Percentiles rank a stretch among this genome's conserved stretches.
phyloP scores from a whole-genome alignment of 2,113 vertebrate genomes.

The Bagarius yarrelli region DNA sequence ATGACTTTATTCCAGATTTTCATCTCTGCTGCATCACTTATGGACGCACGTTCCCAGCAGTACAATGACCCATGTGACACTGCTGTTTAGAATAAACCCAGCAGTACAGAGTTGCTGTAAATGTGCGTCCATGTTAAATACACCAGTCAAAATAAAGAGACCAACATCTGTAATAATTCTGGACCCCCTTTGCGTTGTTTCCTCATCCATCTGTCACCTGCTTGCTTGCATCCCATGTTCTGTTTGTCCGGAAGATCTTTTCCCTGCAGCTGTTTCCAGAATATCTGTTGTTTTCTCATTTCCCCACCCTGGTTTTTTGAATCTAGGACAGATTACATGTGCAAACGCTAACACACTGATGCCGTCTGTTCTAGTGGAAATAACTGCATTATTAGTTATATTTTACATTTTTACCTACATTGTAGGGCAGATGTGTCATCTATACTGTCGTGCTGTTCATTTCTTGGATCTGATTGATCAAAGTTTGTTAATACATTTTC shows the following conservation, averaged over 20 bases:
- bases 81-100: neutral
- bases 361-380: neutral
- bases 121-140: neutral
- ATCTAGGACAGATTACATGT: conserved; percentile 9
- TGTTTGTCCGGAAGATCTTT: neutral
- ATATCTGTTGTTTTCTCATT: conserved; percentile 32
- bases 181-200: neutral
- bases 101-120: neutral
- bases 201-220: neutral
- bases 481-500: neutral
- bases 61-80: too few relatives aligned
- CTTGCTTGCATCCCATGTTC: neutral
- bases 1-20: too few relatives aligned
- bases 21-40: too few relatives aligned
- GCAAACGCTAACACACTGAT: neutral
- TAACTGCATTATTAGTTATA: neutral
- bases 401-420: neutral
- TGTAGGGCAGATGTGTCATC: neutral
- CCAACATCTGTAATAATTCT: neutral
- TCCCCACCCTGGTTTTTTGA: conserved; percentile 24
- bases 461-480: neutral
- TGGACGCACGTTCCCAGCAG: too few relatives aligned
- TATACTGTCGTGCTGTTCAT: neutral
- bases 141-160: neutral
- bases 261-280: conserved; percentile 41